Percentiles rank a stretch among this genome's conserved stretches.
These are phyloP conservation scores for Protobothrops flavoviridis DNA, from an alignment of 2,113 vertebrate species.

Conservation along the genomic window DNA sequence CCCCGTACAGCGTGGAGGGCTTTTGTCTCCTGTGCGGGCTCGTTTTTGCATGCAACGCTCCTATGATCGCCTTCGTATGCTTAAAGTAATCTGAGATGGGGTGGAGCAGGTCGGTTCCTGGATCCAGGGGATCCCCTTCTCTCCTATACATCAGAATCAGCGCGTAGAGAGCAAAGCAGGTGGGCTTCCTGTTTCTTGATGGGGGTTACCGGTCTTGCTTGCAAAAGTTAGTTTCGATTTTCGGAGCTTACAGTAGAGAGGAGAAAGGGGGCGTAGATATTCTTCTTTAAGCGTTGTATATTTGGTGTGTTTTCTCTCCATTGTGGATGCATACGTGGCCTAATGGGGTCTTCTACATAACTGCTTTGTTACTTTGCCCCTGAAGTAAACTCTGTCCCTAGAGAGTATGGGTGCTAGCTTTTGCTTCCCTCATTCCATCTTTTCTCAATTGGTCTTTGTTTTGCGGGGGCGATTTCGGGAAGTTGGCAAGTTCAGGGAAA, in stretches of 20 bases:
- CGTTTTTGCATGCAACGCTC: not conserved
- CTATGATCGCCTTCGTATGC: not conserved
- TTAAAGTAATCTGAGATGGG: not conserved
- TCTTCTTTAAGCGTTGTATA: not conserved
- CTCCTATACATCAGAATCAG: not conserved
- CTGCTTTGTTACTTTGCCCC: not conserved
- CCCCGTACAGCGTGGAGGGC: not conserved
- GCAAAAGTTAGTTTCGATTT: not conserved
- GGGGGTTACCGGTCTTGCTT: not conserved
- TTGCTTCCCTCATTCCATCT: not conserved
- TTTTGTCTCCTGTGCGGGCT: not conserved
- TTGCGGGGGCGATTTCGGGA: too few species aligned
- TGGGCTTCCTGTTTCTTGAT: not conserved
- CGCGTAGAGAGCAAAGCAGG: not conserved
- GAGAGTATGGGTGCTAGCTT: not conserved
- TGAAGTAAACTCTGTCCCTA: not conserved
- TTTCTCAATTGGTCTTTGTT: too few species aligned
- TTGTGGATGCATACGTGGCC: constrained; percentile 2
- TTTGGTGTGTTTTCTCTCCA: not conserved
- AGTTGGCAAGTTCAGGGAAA: too few species aligned
- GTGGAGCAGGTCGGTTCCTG: not conserved
- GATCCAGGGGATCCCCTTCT: not conserved
- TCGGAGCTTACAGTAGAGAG: not conserved
- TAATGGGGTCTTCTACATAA: not conserved
- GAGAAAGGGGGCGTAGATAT: not conserved